phyloP scores from a whole-genome alignment of 1,140 invertebrate genomes.

The Calycopis cecrops region DNA sequence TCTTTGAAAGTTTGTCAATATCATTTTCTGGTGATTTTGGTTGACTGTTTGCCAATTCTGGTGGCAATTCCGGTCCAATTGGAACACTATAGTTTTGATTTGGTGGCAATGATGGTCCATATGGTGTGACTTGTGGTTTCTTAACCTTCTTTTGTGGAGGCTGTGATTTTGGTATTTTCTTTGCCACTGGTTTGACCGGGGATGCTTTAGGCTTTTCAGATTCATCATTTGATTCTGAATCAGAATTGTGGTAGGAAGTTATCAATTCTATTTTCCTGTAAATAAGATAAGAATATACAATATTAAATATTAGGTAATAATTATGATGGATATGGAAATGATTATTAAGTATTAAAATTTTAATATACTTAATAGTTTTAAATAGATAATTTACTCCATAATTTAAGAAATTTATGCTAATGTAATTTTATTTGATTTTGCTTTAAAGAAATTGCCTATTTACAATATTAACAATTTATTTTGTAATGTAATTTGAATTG shows the following conservation, averaged over 20 bases:
- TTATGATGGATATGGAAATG: too few species aligned
- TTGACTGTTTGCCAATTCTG: slow-evolving; percentile 25
- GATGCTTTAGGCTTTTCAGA: slow-evolving; percentile 31
- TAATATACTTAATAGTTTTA: too few species aligned
- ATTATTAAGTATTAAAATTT: too few species aligned
- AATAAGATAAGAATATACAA: slow-evolving; percentile 14
- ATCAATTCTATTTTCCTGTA: slow-evolving; percentile 67
- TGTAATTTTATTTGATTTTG: not conserved
- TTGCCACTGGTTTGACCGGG: slow-evolving; percentile 9
- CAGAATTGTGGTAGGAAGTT: slow-evolving; percentile 64
- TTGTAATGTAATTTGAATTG: too few species aligned
- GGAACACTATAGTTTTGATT: slow-evolving; percentile 39
- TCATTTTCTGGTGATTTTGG: slow-evolving; percentile 30
- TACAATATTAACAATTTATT: too few species aligned
- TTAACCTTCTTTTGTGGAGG: slow-evolving; percentile 39
- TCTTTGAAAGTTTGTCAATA: slow-evolving; percentile 22
- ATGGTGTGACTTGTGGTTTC: slow-evolving; percentile 42
- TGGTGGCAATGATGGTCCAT: slow-evolving; percentile 48
- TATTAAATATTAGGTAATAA: too few species aligned
- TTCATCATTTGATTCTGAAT: slow-evolving; percentile 65
- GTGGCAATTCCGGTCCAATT: slow-evolving; percentile 58
- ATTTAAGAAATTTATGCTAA: too few species aligned
- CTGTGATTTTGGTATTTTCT: slow-evolving; percentile 27
- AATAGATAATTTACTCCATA: too few species aligned
- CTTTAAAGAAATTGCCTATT: too few species aligned